Percentiles rank a stretch among this genome's conserved stretches.
Conservation (phyloP, 2,797 vertebrate genomes). For the Dryobates pubescens region DNA sequence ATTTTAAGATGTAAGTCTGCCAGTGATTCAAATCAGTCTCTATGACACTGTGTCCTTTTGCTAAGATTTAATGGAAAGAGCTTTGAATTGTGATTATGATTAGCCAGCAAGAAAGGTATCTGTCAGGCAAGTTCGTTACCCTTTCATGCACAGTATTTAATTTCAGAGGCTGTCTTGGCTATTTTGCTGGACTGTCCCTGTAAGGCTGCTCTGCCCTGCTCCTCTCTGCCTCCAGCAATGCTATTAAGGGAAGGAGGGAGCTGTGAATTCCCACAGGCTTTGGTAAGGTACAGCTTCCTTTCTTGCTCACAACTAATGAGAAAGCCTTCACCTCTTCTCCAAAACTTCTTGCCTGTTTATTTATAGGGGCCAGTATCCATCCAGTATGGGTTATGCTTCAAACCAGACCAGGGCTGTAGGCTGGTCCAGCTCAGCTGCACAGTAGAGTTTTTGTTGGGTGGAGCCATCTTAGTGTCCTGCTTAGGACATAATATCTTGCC, state of each 20-base stretch:
- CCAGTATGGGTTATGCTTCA: slow-evolving; percentile 51
- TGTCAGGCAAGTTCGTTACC: slow-evolving; percentile 56
- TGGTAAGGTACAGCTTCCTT: slow-evolving; percentile 52
- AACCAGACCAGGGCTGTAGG: slow-evolving; percentile 44
- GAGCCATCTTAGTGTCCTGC: slow-evolving; percentile 57
- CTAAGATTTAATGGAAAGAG: slow-evolving; percentile 32
- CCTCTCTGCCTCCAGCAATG: slow-evolving; percentile 20
- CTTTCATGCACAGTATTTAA: slow-evolving; percentile 18
- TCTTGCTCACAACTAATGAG: slow-evolving; percentile 48
- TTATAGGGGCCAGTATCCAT: slow-evolving; percentile 54
- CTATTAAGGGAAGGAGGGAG: slow-evolving; percentile 48
- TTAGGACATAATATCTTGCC: slow-evolving; percentile 52
- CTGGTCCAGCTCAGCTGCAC: slow-evolving; percentile 44
- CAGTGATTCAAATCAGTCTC: background rate
- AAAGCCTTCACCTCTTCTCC: slow-evolving; percentile 52
- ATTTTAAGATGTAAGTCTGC: background rate
- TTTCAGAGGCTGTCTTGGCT: background rate
- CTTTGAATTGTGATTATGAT: slow-evolving; percentile 25
- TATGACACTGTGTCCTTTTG: background rate
- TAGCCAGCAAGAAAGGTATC: slow-evolving; percentile 45
- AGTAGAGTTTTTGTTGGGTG: slow-evolving; percentile 57
- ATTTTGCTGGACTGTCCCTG: slow-evolving; percentile 14
- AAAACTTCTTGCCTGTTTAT: slow-evolving; percentile 51
- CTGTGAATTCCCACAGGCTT: slow-evolving; percentile 5
- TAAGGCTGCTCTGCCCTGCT: slow-evolving; percentile 21